Evolutionary conservation across 2,888 invertebrate genomes (phyloP).

Genomic region (Erebia palarica): DNA sequence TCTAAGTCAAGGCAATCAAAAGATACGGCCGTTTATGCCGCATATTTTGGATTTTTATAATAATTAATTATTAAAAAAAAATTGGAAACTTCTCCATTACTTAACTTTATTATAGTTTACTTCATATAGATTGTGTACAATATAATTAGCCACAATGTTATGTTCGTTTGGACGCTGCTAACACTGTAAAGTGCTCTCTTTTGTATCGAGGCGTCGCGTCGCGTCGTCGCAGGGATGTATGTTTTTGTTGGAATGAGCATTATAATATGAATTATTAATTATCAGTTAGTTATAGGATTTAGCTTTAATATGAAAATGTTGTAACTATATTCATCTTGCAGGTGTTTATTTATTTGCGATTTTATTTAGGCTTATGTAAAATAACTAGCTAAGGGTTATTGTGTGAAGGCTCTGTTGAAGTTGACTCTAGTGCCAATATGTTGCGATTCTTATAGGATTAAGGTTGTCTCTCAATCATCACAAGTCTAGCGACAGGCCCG

Average conservation of each 20-base stretch:
- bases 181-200: conserved; percentile 7
- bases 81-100: too few species aligned
- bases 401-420: conserved; percentile 1
- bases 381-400: not conserved
- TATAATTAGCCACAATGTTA: too few species aligned
- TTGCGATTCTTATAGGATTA: conserved; percentile 13
- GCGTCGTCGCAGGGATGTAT: not conserved
- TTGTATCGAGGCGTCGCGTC: not conserved
- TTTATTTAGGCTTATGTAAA: not conserved
- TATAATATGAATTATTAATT: not conserved
- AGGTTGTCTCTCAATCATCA: conserved; percentile 14
- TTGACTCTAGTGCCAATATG: conserved; percentile 12
- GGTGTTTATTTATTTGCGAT: conserved; percentile 11
- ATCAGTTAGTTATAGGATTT: not conserved
- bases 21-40: too few species aligned
- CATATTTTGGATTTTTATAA: too few species aligned
- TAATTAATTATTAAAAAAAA: too few species aligned
- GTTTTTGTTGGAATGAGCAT: not conserved
- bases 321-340: not conserved
- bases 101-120: too few species aligned
- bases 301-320: not conserved
- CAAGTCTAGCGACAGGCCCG: not conserved
- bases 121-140: too few species aligned
- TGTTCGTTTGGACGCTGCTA: not conserved
- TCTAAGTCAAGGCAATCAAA: too few species aligned